Percentiles rank a stretch among this genome's conserved stretches.
These are phyloP conservation scores for Morinoia aosen DNA, from an alignment of 2,888 invertebrate genomes.

Conservation along the genomic window DNA sequence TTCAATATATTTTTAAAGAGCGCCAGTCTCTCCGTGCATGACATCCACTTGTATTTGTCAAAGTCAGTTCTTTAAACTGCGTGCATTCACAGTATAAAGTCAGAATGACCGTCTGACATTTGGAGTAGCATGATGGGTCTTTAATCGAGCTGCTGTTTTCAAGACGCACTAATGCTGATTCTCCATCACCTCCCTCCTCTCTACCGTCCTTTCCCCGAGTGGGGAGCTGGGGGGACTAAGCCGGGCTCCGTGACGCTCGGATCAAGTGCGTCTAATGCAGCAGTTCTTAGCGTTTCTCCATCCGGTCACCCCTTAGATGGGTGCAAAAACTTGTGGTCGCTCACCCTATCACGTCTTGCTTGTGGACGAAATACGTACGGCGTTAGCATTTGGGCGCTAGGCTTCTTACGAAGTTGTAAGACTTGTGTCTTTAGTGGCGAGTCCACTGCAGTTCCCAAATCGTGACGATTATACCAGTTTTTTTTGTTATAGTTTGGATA, in stretches of 20 bases:
- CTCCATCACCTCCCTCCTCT: neutral
- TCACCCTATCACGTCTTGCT: neutral
- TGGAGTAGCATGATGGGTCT: conserved; percentile 34
- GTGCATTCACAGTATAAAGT: neutral
- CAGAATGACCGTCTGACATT: conserved; percentile 16
- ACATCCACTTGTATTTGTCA: neutral
- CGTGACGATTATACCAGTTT: too few species aligned
- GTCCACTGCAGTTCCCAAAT: too few species aligned
- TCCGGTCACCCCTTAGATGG: neutral
- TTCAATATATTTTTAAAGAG: neutral
- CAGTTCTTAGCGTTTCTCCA: neutral
- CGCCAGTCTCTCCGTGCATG: neutral
- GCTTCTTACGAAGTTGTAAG: neutral
- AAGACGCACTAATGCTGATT: neutral
- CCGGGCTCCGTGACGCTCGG: neutral
- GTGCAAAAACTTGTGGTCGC: neutral
- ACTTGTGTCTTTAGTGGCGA: too few species aligned
- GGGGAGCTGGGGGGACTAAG: neutral
- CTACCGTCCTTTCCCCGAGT: neutral
- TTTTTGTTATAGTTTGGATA: too few species aligned
- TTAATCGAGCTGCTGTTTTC: conserved; percentile 42
- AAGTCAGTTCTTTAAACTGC: neutral
- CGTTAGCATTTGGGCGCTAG: neutral
- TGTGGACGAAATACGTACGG: neutral
- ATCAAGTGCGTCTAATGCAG: conserved; percentile 13